Conservation (phyloP, 2,113 vertebrate genomes). For the Xenus cinereus region DNA sequence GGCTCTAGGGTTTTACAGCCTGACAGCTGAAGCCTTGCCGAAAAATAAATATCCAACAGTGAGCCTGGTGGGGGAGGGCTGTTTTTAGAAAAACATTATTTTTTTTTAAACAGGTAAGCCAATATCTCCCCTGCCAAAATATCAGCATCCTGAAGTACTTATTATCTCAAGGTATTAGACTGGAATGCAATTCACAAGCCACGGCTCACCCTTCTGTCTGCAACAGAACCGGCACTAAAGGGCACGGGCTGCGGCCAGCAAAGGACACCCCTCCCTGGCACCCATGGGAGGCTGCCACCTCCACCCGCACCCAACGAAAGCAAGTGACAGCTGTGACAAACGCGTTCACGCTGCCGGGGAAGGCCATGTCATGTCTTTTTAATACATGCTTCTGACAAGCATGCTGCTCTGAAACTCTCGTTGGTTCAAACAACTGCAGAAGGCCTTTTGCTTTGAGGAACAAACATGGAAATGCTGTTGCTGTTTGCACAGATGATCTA, state of each 20-base stretch:
- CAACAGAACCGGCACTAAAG: neutral
- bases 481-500: neutral
- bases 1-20: neutral
- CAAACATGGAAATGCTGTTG: neutral
- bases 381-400: rapidly evolving
- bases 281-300: rapidly evolving
- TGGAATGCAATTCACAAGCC: neutral
- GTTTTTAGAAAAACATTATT: neutral
- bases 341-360: rapidly evolving
- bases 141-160: neutral
- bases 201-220: constrained; percentile 18
- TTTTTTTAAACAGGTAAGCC: neutral
- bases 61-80: rapidly evolving
- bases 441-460: neutral
- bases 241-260: neutral
- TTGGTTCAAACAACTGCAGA: neutral
- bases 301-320: neutral
- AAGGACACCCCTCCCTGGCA: rapidly evolving
- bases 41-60: neutral
- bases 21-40: neutral
- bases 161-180: neutral
- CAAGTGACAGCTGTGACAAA: rapidly evolving
- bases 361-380: rapidly evolving
- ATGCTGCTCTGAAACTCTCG: neutral
- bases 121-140: neutral